Percentiles rank a stretch among this genome's conserved stretches.
Conservation (phyloP, 2,888 invertebrate genomes). For the Dasypolia templi region DNA sequence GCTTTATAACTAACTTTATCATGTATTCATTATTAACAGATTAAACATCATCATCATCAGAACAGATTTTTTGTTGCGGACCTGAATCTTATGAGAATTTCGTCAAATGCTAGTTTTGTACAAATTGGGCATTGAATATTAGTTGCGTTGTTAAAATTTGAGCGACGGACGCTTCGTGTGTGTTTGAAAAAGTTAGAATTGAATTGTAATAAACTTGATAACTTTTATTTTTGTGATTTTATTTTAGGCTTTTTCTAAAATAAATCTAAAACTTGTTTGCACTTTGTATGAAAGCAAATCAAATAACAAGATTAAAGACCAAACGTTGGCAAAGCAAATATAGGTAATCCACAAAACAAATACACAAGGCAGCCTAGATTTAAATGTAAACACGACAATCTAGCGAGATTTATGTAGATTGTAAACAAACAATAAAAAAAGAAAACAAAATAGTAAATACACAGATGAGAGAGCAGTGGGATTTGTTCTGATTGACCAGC, state of each 20-base stretch:
- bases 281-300: background rate
- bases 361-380: conserved; percentile 11
- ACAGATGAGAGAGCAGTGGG: background rate
- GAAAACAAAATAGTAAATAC: conserved; percentile 34
- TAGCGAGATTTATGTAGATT: conserved; percentile 47
- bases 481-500: conserved; percentile 40
- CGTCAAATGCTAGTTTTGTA: conserved; percentile 17
- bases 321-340: background rate
- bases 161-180: conserved; percentile 34
- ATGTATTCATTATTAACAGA: conserved; percentile 78
- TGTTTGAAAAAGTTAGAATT: conserved; percentile 19
- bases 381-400: conserved; percentile 27
- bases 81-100: conserved; percentile 56
- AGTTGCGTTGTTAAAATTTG: conserved; percentile 25
- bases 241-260: conserved; percentile 28
- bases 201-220: conserved; percentile 52
- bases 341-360: conserved; percentile 14
- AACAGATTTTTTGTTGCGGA: conserved; percentile 75
- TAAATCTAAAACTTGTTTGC: background rate
- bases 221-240: conserved; percentile 53
- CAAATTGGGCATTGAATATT: conserved; percentile 21
- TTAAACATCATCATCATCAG: conserved; percentile 76
- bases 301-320: background rate
- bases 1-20: conserved; percentile 71
- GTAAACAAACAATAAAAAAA: too few relatives aligned